Conservation (phyloP, 2,888 invertebrate genomes). For the Microctonus aethiopoides region DNA sequence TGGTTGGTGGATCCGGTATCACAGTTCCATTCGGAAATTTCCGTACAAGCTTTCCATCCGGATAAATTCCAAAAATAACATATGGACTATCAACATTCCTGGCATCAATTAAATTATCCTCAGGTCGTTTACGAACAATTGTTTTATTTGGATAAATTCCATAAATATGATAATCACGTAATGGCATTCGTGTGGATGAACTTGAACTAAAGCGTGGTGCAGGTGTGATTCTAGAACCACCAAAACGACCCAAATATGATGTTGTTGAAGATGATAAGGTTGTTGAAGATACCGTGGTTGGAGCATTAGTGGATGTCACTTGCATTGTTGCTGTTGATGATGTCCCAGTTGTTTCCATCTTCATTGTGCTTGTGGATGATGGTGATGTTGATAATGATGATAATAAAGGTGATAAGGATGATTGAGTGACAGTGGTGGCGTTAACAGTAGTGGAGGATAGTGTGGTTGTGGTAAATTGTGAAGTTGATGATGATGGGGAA, state of each 20-base stretch:
- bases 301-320: slow-evolving; percentile 31
- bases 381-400: slow-evolving; percentile 12
- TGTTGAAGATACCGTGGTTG: slow-evolving; percentile 44
- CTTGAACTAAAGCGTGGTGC: slow-evolving; percentile 58
- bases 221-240: slow-evolving; percentile 54
- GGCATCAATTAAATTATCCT: slow-evolving; percentile 74
- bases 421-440: slow-evolving; percentile 30
- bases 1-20: slow-evolving; percentile 73
- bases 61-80: slow-evolving; percentile 80
- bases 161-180: slow-evolving; percentile 79
- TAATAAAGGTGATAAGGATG: slow-evolving; percentile 14
- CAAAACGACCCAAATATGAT: slow-evolving; percentile 56
- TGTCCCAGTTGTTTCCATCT: slow-evolving; percentile 18
- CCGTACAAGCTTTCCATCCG: slow-evolving; percentile 82
- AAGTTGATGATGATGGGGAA: slow-evolving; percentile 23
- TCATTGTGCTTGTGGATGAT: background rate
- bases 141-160: slow-evolving; percentile 84
- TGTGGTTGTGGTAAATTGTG: slow-evolving; percentile 25
- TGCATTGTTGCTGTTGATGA: slow-evolving; percentile 45
- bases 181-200: slow-evolving; percentile 65
- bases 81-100: slow-evolving; percentile 78
- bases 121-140: slow-evolving; percentile 80
- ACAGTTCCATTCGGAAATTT: slow-evolving; percentile 84
- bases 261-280: slow-evolving; percentile 42
- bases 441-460: slow-evolving; percentile 32